A percentile compares a stretch with the other conserved stretches of the same genome.
These are phyloP conservation scores for Perognathus longimembris DNA, from an alignment of 2,113 vertebrate species.

Conservation along the genomic window DNA sequence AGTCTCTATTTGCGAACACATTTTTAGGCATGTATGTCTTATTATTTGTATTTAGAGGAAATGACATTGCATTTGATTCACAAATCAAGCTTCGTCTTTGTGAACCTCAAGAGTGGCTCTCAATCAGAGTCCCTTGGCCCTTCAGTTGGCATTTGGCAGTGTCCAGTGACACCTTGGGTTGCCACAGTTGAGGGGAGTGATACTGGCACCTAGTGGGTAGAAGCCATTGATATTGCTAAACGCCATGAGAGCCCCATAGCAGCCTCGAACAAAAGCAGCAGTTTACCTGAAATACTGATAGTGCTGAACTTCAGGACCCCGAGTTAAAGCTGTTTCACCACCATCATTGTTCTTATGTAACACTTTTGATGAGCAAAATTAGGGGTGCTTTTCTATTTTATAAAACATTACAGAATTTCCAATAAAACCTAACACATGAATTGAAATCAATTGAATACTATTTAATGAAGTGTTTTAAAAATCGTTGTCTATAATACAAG, in stretches of 20 bases:
- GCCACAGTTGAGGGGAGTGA: neutral
- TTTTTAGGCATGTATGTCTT: neutral
- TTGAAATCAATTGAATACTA: conserved; percentile 11
- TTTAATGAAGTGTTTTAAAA: conserved; percentile 20
- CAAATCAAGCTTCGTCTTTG: conserved; percentile 49
- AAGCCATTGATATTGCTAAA: neutral
- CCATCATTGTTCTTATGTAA: neutral
- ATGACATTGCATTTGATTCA: conserved; percentile 21
- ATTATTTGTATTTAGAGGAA: conserved; percentile 31
- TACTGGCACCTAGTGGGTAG: neutral
- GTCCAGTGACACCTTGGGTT: conserved; percentile 22
- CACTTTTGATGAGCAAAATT: neutral
- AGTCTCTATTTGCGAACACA: neutral
- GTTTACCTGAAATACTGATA: neutral
- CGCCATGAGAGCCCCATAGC: neutral
- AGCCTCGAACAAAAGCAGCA: neutral
- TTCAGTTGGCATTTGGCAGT: neutral
- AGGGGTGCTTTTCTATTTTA: neutral
- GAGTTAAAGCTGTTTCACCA: neutral
- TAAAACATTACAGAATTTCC: neutral
- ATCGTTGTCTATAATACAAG: neutral
- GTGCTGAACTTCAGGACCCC: conserved; percentile 4
- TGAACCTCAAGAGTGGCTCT: neutral
- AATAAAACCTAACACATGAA: neutral
- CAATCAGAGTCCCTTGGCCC: neutral